A percentile compares a stretch with the other conserved stretches of the same genome.
Evolutionary conservation across 2,888 invertebrate genomes (phyloP).

Genomic region (Tiliacea citrago): DNA sequence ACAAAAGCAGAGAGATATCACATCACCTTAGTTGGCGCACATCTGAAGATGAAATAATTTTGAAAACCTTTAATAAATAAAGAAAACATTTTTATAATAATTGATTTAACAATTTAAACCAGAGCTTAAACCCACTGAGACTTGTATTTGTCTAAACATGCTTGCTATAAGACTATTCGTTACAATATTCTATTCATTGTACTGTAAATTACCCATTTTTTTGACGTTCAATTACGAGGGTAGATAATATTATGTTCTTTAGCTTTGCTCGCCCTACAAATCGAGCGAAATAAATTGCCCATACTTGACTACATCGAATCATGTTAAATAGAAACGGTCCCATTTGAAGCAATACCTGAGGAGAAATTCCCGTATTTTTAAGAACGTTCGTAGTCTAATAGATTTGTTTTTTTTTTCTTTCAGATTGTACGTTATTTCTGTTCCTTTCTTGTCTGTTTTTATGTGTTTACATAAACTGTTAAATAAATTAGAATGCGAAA

Average conservation of each 20-base stretch:
- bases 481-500: no score
- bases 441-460: no score
- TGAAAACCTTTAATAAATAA: constrained; percentile 14
- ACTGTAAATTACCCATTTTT: background rate
- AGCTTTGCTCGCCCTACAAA: background rate
- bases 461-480: no score
- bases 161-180: background rate
- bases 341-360: background rate
- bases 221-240: background rate
- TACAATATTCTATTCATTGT: background rate
- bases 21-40: constrained; percentile 65
- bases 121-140: background rate
- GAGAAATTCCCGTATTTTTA: background rate
- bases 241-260: background rate
- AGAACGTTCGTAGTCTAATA: background rate
- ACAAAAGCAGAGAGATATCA: constrained; percentile 73
- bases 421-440: no score
- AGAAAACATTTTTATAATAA: constrained; percentile 1
- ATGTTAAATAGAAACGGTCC: background rate
- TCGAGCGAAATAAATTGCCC: background rate
- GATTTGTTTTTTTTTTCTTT: no score
- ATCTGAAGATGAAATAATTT: constrained; percentile 49
- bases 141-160: background rate
- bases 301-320: background rate
- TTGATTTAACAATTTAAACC: constrained; percentile 2